phyloP scores from a whole-genome alignment of 2,797 vertebrate species.

The Poecilia gillii region DNA sequence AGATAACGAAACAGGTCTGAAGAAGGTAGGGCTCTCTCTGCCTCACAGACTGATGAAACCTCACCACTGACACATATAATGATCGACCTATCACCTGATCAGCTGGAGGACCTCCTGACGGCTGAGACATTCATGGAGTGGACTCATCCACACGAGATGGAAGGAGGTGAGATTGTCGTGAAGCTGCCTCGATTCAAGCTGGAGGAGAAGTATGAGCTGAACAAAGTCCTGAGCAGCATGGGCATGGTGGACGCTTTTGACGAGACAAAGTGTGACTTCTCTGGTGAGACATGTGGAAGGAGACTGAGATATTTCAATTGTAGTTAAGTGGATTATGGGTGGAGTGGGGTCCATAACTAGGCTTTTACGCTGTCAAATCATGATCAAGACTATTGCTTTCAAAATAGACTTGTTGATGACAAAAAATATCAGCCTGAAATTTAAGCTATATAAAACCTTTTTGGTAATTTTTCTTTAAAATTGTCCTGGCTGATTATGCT shows the following conservation, averaged over 20 bases:
- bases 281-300: constrained; percentile 43
- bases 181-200: constrained; percentile 86
- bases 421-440: too few species aligned
- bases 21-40: constrained; percentile 71
- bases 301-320: not conserved
- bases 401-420: too few species aligned
- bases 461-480: too few species aligned
- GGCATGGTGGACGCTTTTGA: constrained; percentile 88
- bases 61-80: constrained; percentile 2
- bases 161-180: constrained; percentile 63
- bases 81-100: not conserved
- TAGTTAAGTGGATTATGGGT: not conserved
- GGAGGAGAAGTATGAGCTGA: constrained; percentile 83
- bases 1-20: constrained; percentile 83
- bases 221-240: constrained; percentile 77
- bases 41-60: not conserved
- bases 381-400: too few species aligned
- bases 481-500: too few species aligned
- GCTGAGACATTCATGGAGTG: constrained; percentile 83
- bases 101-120: constrained; percentile 85
- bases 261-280: constrained; percentile 75
- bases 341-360: too few species aligned
- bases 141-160: constrained; percentile 80
- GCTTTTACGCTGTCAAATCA: too few species aligned
- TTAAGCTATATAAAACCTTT: too few species aligned